A percentile compares a stretch with the other conserved stretches of the same genome.
Conservation (phyloP, 2,113 vertebrate species). For the Psephotus haematonotus region DNA sequence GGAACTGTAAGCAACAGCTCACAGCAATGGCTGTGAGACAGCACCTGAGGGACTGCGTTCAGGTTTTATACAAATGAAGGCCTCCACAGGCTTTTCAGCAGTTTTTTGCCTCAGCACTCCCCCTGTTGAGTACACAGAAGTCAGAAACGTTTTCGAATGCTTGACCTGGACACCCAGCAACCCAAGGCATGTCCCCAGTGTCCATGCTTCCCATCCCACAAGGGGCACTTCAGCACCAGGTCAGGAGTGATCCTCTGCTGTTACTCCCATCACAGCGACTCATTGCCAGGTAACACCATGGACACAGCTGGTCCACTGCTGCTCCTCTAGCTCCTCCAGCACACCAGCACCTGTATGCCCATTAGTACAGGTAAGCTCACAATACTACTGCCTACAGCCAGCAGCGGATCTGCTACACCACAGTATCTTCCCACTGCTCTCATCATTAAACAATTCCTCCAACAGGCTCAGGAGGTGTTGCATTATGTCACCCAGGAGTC, state of each 20-base stretch:
- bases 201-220: neutral
- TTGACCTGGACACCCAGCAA: neutral
- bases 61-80: neutral
- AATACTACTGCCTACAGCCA: neutral
- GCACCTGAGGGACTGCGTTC: fast-evolving
- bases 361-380: neutral
- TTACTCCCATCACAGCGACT: fast-evolving
- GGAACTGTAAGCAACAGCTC: neutral
- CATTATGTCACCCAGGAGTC: neutral
- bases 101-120: neutral
- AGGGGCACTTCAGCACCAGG: neutral
- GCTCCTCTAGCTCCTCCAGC: neutral
- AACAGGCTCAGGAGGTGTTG: neutral
- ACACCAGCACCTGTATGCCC: neutral
- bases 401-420: neutral
- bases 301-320: neutral
- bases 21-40: neutral
- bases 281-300: neutral
- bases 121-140: neutral
- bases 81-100: neutral
- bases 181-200: neutral
- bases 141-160: neutral
- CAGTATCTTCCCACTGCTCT: neutral
- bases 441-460: neutral
- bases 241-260: neutral